Conservation (phyloP, 2,797 vertebrate species). For the Tiaroga cobitis region DNA sequence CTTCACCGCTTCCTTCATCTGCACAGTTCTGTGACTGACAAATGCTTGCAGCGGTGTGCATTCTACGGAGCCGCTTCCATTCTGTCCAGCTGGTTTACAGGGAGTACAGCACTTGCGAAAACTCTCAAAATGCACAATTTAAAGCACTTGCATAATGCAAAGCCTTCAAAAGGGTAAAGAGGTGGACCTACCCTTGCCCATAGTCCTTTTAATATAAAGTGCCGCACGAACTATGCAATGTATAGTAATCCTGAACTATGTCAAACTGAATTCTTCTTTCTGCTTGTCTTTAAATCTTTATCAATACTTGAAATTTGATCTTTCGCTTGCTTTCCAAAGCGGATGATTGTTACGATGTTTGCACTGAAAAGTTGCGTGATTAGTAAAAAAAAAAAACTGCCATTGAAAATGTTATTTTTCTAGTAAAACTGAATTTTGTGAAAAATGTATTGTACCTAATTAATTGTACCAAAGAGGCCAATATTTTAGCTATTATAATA, state of each 20-base stretch:
- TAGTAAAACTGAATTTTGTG: constrained; percentile 95
- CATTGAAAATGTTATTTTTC: constrained; percentile 99
- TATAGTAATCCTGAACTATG: constrained; percentile 89
- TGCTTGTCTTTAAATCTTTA: constrained; percentile 90
- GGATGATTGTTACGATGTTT: constrained; percentile 99
- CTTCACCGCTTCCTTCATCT: constrained; percentile 49
- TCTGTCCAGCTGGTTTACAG: constrained; percentile 76
- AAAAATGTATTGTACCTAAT: constrained; percentile 96
- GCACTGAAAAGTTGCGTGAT: constrained; percentile 99
- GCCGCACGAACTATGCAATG: constrained; percentile 98
- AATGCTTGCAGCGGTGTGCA: constrained; percentile 53
- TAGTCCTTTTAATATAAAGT: constrained; percentile 87
- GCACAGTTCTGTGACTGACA: constrained; percentile 59
- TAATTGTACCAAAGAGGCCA: constrained; percentile 99
- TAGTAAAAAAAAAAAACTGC: constrained; percentile 87
- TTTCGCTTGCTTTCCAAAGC: constrained; percentile 98
- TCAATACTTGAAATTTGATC: constrained; percentile 99
- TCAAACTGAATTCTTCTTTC: constrained; percentile 78
- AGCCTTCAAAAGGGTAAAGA: constrained; percentile 91
- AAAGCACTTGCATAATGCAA: constrained; percentile 94
- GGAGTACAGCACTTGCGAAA: constrained; percentile 87
- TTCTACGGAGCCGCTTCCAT: constrained; percentile 60
- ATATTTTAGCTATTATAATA: constrained; percentile 88
- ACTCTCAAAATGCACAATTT: constrained; percentile 87
- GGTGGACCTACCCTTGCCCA: constrained; percentile 78